Conservation (phyloP, 2,797 vertebrate species). For the Gymnothorax reevesii region DNA sequence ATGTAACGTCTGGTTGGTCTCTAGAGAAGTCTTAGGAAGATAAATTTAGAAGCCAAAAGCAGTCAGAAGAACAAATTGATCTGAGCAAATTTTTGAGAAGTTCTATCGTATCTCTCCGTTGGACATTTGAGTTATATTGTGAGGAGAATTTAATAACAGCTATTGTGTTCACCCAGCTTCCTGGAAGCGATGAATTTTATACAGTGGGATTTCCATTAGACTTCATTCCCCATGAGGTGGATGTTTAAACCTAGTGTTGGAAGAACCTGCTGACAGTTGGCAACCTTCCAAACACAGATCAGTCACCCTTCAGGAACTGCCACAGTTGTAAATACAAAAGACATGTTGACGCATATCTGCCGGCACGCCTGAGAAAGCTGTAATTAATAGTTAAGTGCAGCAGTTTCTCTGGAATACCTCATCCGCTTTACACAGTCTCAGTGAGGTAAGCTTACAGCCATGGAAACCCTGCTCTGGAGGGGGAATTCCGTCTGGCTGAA, state of each 20-base stretch:
- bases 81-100: neutral
- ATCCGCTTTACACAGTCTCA: slow-evolving; percentile 31
- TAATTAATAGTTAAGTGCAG: slow-evolving; percentile 34
- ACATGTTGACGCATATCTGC: slow-evolving; percentile 26
- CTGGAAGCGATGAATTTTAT: slow-evolving; percentile 17
- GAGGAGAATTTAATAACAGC: neutral
- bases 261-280: slow-evolving; percentile 9
- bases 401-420: slow-evolving; percentile 27
- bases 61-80: neutral
- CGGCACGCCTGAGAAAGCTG: slow-evolving; percentile 23
- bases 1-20: neutral
- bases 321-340: slow-evolving; percentile 26
- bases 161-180: neutral
- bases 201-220: neutral
- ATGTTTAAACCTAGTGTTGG: neutral
- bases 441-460: slow-evolving; percentile 17
- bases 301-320: neutral
- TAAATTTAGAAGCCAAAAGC: neutral
- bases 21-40: neutral
- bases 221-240: neutral
- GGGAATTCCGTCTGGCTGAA: slow-evolving; percentile 35
- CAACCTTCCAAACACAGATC: slow-evolving; percentile 9
- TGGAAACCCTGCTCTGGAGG: slow-evolving; percentile 14
- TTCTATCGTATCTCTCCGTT: neutral
- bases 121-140: neutral